Base-by-base conservation (phyloP, 2,797 vertebrate species). In the Distichodus sexfasciatus region DNA sequence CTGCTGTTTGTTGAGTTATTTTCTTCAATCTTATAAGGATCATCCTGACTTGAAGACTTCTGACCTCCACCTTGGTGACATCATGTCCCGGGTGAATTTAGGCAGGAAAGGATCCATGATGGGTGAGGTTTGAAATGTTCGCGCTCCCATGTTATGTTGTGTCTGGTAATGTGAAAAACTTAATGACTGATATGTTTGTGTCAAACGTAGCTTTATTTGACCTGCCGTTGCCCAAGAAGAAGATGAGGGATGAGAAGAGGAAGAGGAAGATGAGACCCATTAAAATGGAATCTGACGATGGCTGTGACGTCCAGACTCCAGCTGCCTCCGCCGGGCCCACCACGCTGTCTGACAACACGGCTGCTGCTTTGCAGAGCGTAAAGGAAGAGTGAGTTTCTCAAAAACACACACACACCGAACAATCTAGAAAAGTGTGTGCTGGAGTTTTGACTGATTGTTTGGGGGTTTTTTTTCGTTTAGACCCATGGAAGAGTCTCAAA, bases 361-460 rank as follows among this genome's bases (percentile, higher is more conserved):
- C 93, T 0, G 79, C 92, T 44, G 89, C 92, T 0, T 79, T 94
- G 36, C 72, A 91, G 0, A 88, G 90, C 58, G 87, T 98, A 76
- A 98, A 99, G 82, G 97, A 98, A 70, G 96, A 98, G 97, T 99
- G 84, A 91, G 96, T 93, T 44, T 24, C 40, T 66, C 86, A 47
- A 11, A 11, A 10, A 50, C 1, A 82, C 76, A 58, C 81, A 84
- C 17, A 74, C 79, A 1, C 0, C 48, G 69, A n/a, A n/a, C n/a
- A n/a, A n/a, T n/a, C n/a, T n/a, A n/a, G n/a, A n/a, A n/a, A n/a
- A n/a, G n/a, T n/a, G n/a, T n/a, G 84, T 78, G 0, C 0, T 60
- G 66, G 83, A 1, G 57, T 86, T 0, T 81, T 82, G 26, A 71
- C 21, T 36, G 28, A 35, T 33, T 53, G 35, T 50, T 11, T 31